Evolutionary conservation across 2,797 vertebrate species (phyloP), one percentile per base, ranked within the genome.

Genomic region (Cirrhinus molitorella): DNA sequence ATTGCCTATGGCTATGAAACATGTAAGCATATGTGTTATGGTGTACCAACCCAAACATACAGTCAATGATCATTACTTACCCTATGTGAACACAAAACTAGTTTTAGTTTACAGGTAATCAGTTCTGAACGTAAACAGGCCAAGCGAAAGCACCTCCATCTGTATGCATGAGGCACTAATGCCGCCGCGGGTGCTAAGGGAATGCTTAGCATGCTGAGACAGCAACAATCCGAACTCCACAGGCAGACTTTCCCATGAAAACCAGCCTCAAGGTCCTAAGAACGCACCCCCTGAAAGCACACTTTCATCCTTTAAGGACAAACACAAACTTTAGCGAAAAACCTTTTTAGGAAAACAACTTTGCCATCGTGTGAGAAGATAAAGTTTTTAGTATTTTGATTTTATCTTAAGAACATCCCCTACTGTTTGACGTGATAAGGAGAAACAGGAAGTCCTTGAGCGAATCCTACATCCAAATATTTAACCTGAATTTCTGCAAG

Each of bases 151-250:
- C 6, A 2, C 16, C 16, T 68, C 53, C 45, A 61, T 80, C 53
- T 79, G 70, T 57, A 78, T 83, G 57, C 63, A 65, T 45, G 31
- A 83, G 31, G 37, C 57, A 68, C 70, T 37, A 23, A 49, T 25
- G 51, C 77, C 1, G 3, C 63, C 12, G 4, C 1, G 34, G 34
- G 53, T 47, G 49, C 45, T 45, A 55, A 55, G 66, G 34, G 65
- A 67, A 61, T 67, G 34, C n/a, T 84, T 21, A 40, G 61, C 47
- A 61, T 55, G 74, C 80, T 78, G 74, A 85, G 55, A 51, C 77
- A 43, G 81, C 65, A 87, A 68, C 40, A 67, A 72, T n/a, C 23
- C 3, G 16, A 83, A 49, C 40, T 13, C 55, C 43, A 55, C 40
- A 17, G 14, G 28, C 23, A 40, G 61, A 28, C 67, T 79, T 80